A percentile compares a stretch with the other conserved stretches of the same genome.
Evolutionary conservation across 2,113 vertebrate species (phyloP).

Genomic region (Esox niger): DNA sequence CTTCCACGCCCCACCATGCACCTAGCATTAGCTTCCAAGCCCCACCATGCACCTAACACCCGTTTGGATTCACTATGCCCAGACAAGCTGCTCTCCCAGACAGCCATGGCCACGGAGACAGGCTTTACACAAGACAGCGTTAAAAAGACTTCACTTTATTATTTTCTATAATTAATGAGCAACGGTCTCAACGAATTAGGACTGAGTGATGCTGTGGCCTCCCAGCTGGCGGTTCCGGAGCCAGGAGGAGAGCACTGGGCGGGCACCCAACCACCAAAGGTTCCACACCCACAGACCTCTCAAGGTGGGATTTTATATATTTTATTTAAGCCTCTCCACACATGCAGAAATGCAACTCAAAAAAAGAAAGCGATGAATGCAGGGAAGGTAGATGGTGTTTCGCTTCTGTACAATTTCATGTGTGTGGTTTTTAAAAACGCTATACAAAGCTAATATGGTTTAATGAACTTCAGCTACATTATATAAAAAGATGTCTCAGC

Average conservation of each 20-base stretch:
- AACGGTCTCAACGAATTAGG: slow-evolving; percentile 67
- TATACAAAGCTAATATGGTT: slow-evolving; percentile 50
- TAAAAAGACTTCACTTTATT: slow-evolving; percentile 75
- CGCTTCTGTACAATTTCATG: slow-evolving; percentile 53
- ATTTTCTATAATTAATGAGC: slow-evolving; percentile 78
- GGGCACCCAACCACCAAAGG: slow-evolving; percentile 54
- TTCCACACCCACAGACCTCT: slow-evolving; percentile 68
- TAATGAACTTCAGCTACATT: slow-evolving; percentile 50
- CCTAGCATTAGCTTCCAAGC: too few relatives aligned
- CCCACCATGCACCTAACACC: too few relatives aligned
- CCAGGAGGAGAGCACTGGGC: slow-evolving; percentile 38
- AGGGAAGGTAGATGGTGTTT: slow-evolving; percentile 40
- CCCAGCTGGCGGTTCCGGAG: slow-evolving; percentile 11
- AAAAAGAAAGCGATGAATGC: slow-evolving; percentile 38
- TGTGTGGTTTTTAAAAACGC: slow-evolving; percentile 50
- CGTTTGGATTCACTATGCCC: slow-evolving; percentile 39
- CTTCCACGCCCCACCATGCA: too few relatives aligned
- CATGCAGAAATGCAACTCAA: slow-evolving; percentile 60
- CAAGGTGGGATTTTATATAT: slow-evolving; percentile 58
- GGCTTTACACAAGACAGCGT: slow-evolving; percentile 67
- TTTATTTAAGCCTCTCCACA: slow-evolving; percentile 63
- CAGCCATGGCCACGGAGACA: slow-evolving; percentile 57
- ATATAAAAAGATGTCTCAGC: slow-evolving; percentile 38
- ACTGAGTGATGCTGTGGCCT: slow-evolving; percentile 61
- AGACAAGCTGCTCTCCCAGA: slow-evolving; percentile 53